Evolutionary conservation across 1,140 invertebrate species (phyloP), one percentile per base, ranked within the genome.

Genomic region (Philopotamus ludificatus): DNA sequence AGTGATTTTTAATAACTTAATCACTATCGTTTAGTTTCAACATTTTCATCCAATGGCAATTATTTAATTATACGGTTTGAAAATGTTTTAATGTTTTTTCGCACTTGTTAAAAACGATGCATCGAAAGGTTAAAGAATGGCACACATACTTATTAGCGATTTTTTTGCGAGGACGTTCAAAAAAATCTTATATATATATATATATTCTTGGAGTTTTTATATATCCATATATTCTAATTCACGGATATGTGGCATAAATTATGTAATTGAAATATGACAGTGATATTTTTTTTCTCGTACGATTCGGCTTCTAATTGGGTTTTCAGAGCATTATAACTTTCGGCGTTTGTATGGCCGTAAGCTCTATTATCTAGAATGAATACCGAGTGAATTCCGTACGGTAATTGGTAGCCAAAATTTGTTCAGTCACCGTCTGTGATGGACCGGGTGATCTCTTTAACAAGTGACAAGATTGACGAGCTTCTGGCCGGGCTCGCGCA

Each of bases 381-480:
- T 60, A 45, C 60, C 26, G 61, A 58, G 23, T 66, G 64, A 66
- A 66, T 60, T 66, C 57, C 47, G 57, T 45, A 44, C 39, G 63
- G 67, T 68, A 68, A 68, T 62, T 53, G 60, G 28, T 64, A 15
- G 58, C 34, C 63, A 47, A 69, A 69, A 63, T 65, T 51, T 69
- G 67, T 69, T 69, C 66, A 66, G 67, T 69, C 67, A 69, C 67
- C 53, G 49, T 65, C 63, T 51, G 59, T 69, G 67, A 69, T 69
- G 63, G 67, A 53, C 63, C 57, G 21, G 23, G 44, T 63, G 67
- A 69, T 65, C 67, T 45, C 63, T 64, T 65, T 65, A 69, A 65
- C 63, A 65, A 65, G 67, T 69, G 67, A 69, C 67, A 69, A 62
- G 67, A 62, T 60, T 60, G 57, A 60, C 44, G 54, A 57, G 54